Evolutionary conservation across 1,140 invertebrate genomes (phyloP).

Genomic region (Rhyacophila brunnea): DNA sequence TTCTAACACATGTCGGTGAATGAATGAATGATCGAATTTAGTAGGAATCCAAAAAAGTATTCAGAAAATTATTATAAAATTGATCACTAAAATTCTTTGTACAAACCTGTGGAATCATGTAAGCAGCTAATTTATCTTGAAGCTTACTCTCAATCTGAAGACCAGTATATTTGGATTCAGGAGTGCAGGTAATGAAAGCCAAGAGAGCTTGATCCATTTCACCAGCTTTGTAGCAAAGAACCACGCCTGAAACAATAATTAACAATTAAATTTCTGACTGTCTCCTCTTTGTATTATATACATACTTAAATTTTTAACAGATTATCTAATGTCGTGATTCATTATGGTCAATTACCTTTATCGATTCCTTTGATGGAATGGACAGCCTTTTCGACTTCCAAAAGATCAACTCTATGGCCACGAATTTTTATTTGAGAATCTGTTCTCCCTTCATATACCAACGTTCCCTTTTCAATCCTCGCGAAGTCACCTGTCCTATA

Average conservation of each 20-base stretch:
- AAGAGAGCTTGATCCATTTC: conserved; percentile 69
- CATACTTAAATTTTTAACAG: too few relatives aligned
- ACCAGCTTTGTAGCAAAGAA: conserved; percentile 76
- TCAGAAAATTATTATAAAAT: too few relatives aligned
- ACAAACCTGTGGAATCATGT: conserved; percentile 74
- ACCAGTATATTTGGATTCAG: conserved; percentile 54
- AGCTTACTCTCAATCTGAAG: conserved; percentile 65
- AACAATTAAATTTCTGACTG: too few relatives aligned
- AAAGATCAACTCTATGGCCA: conserved; percentile 81
- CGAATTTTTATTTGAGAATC: conserved; percentile 87
- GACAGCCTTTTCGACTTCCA: conserved; percentile 75
- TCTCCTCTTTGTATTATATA: too few relatives aligned
- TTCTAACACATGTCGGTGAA: too few relatives aligned
- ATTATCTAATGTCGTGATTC: too few relatives aligned
- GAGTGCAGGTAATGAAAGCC: conserved; percentile 66
- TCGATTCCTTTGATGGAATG: conserved; percentile 57
- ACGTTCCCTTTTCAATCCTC: conserved; percentile 64
- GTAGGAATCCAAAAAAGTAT: too few relatives aligned
- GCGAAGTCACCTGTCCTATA: conserved; percentile 86
- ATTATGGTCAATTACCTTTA: conserved; percentile 47
- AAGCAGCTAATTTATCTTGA: conserved; percentile 63
- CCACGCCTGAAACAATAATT: conserved; percentile 55
- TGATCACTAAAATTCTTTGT: too few relatives aligned
- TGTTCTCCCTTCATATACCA: conserved; percentile 78
- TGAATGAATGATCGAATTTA: too few relatives aligned